These are phyloP conservation scores for Pinna nobilis DNA, from an alignment of 1,140 invertebrate genomes.

Conservation along the genomic window DNA sequence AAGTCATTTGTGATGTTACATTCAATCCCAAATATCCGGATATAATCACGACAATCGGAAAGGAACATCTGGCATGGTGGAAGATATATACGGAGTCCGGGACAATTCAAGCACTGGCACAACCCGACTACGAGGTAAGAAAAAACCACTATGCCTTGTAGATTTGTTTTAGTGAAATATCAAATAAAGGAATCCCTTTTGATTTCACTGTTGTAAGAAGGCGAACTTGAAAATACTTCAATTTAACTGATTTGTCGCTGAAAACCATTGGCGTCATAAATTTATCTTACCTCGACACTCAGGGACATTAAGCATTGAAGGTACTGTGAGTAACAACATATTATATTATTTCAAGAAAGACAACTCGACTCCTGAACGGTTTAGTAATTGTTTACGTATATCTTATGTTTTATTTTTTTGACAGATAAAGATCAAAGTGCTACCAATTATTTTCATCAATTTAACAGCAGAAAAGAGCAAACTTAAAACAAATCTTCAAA, in stretches of 20 bases:
- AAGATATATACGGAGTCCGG: conserved; percentile 73
- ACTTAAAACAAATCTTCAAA: too few species aligned
- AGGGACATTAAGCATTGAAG: neutral
- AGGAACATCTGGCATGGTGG: conserved; percentile 94
- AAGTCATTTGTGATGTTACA: conserved; percentile 91
- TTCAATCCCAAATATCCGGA: conserved; percentile 93
- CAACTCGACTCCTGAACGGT: too few species aligned
- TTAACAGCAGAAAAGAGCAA: too few species aligned
- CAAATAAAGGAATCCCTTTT: neutral
- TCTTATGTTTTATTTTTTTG: too few species aligned
- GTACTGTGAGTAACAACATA: too few species aligned
- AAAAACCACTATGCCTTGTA: neutral
- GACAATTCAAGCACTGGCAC: conserved; percentile 47
- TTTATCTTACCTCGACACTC: too few species aligned
- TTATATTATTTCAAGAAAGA: too few species aligned
- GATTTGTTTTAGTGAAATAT: neutral
- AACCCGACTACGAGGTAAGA: conserved; percentile 67
- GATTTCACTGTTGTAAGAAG: neutral
- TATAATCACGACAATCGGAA: conserved; percentile 91
- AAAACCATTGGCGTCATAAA: too few species aligned
- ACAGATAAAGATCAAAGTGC: too few species aligned
- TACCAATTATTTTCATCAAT: neutral
- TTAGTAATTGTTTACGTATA: too few species aligned
- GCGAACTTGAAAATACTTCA: neutral
- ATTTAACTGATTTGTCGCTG: neutral